These are phyloP conservation scores for Phoenoteleia sp. DNA, from an alignment of 2,888 invertebrate genomes.

Conservation along the genomic window DNA sequence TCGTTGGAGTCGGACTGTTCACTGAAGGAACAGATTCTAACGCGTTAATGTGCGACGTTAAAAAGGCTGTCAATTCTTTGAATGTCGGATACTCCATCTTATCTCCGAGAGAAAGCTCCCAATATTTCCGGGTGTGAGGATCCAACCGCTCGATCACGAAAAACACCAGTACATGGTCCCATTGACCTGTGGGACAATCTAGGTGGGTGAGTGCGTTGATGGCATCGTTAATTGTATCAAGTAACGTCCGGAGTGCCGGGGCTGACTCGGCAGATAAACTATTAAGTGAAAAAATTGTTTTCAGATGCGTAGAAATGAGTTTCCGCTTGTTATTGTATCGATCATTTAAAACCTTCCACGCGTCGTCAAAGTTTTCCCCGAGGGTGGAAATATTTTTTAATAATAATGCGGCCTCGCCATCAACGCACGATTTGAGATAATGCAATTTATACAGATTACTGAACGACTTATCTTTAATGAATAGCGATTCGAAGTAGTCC, in stretches of 20 bases:
- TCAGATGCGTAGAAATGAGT: background rate
- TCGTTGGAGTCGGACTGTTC: too few relatives aligned
- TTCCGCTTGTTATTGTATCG: background rate
- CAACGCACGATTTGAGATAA: too few relatives aligned
- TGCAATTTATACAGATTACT: too few relatives aligned
- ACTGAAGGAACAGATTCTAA: background rate
- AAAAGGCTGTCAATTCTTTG: background rate
- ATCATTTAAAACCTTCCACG: background rate
- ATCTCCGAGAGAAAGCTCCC: background rate
- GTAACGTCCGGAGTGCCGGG: background rate
- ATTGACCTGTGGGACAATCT: background rate
- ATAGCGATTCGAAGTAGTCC: too few relatives aligned
- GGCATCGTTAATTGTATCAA: background rate
- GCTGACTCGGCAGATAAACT: background rate
- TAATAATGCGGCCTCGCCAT: too few relatives aligned
- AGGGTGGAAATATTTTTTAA: background rate
- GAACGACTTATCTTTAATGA: too few relatives aligned
- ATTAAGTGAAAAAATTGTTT: background rate
- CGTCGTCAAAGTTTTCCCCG: background rate
- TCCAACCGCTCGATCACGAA: background rate
- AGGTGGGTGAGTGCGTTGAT: background rate
- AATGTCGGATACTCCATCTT: background rate
- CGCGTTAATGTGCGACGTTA: background rate
- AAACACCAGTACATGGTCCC: slow-evolving; percentile 11
- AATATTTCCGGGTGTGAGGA: background rate